Percentiles rank a stretch among this genome's conserved stretches.
These are phyloP conservation scores for Ophioderma brevispina DNA, from an alignment of 35 echinoderm and acorn worm species.

Conservation along the genomic window DNA sequence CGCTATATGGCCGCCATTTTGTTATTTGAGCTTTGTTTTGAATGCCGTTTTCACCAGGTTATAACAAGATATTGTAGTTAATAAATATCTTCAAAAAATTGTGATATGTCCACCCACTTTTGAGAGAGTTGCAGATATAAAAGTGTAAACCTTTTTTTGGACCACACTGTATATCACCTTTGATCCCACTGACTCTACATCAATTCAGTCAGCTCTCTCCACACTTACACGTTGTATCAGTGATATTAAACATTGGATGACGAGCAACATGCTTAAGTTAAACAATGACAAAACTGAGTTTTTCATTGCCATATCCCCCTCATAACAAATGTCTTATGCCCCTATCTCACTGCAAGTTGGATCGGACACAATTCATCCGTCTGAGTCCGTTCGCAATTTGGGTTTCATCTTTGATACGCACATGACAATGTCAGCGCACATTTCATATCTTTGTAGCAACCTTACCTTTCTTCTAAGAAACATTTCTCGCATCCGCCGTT, in stretches of 20 bases:
- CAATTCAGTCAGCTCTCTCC: not conserved
- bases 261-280: conserved; percentile 4
- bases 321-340: not conserved
- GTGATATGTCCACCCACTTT: no score
- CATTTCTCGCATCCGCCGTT: not conserved
- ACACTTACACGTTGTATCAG: not conserved
- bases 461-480: not conserved
- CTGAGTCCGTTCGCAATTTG: conserved; percentile 11
- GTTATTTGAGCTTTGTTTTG: no score
- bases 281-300: conserved; percentile 32
- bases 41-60: no score
- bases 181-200: not conserved
- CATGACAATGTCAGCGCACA: not conserved
- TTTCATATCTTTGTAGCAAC: not conserved
- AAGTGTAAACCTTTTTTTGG: no score
- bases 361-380: conserved; percentile 5
- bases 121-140: no score
- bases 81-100: no score
- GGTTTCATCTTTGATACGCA: not conserved
- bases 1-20: no score
- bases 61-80: no score
- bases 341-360: conserved; percentile 8
- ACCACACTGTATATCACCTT: no score
- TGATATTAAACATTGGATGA: conserved; percentile 26
- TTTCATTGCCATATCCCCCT: not conserved